phyloP scores from a whole-genome alignment of 1,140 invertebrate species.

The Micrasema longulum region DNA sequence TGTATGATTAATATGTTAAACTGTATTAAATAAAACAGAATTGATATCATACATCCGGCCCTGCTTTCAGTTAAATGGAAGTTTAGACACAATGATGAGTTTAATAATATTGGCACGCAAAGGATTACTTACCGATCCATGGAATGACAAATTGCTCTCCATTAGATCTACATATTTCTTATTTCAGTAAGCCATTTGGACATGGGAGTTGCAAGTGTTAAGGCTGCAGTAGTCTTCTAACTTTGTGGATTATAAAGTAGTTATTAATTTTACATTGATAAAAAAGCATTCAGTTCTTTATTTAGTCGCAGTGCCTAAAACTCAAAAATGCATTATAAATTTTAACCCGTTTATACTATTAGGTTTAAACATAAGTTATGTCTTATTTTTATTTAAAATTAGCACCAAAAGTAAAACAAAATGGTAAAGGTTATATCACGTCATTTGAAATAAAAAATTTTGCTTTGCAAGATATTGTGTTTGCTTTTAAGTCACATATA shows the following conservation, averaged over 20 bases:
- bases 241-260: neutral
- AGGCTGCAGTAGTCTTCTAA: neutral
- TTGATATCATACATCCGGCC: neutral
- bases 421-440: too few relatives aligned
- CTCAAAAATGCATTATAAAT: neutral
- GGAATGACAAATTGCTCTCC: conserved; percentile 11
- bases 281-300: too few relatives aligned
- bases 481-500: too few relatives aligned
- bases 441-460: too few relatives aligned
- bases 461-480: too few relatives aligned
- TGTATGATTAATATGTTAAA: neutral
- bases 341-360: too few relatives aligned
- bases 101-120: conserved; percentile 10
- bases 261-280: too few relatives aligned
- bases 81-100: neutral
- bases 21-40: neutral
- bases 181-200: too few relatives aligned
- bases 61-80: neutral
- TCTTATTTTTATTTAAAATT: too few relatives aligned
- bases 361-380: too few relatives aligned
- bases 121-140: conserved; percentile 1
- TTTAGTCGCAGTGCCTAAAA: neutral
- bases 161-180: neutral
- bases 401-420: too few relatives aligned
- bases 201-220: too few relatives aligned